These are phyloP conservation scores for Parnassius orleans DNA, from an alignment of 2,888 invertebrate genomes.

Conservation along the genomic window DNA sequence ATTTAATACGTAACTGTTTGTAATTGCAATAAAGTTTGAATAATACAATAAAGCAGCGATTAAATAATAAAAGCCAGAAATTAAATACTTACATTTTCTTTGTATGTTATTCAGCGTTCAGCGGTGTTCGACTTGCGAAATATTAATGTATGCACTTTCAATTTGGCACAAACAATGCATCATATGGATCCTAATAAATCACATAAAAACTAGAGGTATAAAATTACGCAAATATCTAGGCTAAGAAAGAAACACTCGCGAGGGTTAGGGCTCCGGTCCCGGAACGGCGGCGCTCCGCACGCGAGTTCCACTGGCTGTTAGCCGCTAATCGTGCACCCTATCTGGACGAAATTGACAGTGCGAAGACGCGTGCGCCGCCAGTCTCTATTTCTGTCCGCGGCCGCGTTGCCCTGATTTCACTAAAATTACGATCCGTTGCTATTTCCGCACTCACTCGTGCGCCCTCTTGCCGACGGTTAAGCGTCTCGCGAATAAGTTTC, in stretches of 20 bases:
- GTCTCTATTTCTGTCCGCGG: conserved; percentile 75
- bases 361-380: conserved; percentile 68
- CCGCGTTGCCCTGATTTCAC: conserved; percentile 80
- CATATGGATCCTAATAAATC: conserved; percentile 7
- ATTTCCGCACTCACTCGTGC: conserved; percentile 76
- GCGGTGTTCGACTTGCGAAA: conserved; percentile 7
- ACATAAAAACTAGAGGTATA: conserved; percentile 30
- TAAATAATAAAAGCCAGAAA: not conserved
- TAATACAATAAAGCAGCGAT: not conserved
- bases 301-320: conserved; percentile 32
- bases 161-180: conserved; percentile 17
- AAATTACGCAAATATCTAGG: conserved; percentile 13
- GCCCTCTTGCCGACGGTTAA: conserved; percentile 58
- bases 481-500: conserved; percentile 52
- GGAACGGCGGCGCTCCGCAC: conserved; percentile 33
- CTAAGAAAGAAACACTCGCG: conserved; percentile 48
- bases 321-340: conserved; percentile 72
- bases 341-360: conserved; percentile 76
- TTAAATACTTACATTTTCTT: conserved; percentile 16
- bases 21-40: not conserved
- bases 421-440: conserved; percentile 78
- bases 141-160: conserved; percentile 16
- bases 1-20: conserved; percentile 1
- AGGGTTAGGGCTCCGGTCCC: conserved; percentile 28
- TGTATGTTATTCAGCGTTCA: not conserved